Base-by-base conservation (phyloP, 2,113 vertebrate genomes). In the Cebus imitator region DNA sequence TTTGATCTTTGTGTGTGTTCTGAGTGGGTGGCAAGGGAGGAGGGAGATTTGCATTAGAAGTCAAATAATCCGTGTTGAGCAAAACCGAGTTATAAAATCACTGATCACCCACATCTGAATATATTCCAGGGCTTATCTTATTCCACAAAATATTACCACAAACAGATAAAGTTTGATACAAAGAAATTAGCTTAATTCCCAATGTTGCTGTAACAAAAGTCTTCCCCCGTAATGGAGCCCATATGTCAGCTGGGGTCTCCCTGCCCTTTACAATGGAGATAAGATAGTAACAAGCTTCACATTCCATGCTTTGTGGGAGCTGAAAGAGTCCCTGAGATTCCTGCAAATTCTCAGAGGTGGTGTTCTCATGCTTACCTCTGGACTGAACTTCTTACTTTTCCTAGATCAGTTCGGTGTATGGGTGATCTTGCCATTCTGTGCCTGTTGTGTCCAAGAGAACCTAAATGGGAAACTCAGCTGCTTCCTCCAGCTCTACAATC, bases 51-150 rank as follows among this genome's bases (percentile, higher is more conserved):
- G 68, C n/a, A 72, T 66, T 52, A 57, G 37, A 95, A 72, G 23
- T 83, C 57, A 96, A 92, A 84, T 61, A 89, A 30, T 50, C 40
- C 37, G 27, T 0, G 5, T 21, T 84, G 70, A 91, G 73, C 45
- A 90, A 95, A 96, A 76, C 48, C 20, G 45, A 93, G 27, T 95
- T 81, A 37, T 52, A 45, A 87, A 87, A 97, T 95, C 82, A 64
- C 40, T 73, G 85, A 87, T 76, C 55, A 93, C 86, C 52, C 79
- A n/a, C 1, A 5, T 73, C 82, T 91, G 37, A 79, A n/a, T 89
- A 52, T 43, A 72, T 90, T 70, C 61, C 57, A 81, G 50, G 64
- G 57, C 30, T 96, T 84, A 81, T 70, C 73, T 96, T 90, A 55
- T 50, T 89, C 66, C 79, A 90, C 75, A 90, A 87, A 96, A 57